Evolutionary conservation across 2,113 vertebrate species (phyloP).

Genomic region (Mastomys coucha): DNA sequence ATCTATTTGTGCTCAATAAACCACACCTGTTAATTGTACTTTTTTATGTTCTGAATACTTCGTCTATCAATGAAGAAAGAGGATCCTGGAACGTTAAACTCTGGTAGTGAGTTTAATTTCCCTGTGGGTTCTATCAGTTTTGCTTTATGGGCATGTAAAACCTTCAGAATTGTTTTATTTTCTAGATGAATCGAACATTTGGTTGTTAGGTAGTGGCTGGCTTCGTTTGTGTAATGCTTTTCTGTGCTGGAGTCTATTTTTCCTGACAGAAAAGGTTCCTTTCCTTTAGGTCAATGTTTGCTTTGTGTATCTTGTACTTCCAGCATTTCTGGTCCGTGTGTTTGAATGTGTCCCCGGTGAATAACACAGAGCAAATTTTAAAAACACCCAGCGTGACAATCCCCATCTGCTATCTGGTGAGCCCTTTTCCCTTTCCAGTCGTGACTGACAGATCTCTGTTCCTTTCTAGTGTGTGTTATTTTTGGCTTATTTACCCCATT

Average conservation of each 20-base stretch:
- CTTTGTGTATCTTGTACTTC: not conserved
- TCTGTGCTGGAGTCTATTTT: not conserved
- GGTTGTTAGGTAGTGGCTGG: not conserved
- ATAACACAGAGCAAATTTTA: not conserved
- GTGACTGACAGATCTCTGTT: not conserved
- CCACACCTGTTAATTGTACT: not conserved
- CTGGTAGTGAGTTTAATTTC: not conserved
- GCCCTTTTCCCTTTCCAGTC: not conserved
- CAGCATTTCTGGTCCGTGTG: not conserved
- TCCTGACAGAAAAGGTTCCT: not conserved
- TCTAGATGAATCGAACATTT: not conserved
- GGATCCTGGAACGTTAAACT: not conserved
- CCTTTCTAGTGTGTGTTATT: not conserved
- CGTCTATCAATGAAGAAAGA: not conserved
- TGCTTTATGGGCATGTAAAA: not conserved
- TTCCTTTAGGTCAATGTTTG: conserved; percentile 13
- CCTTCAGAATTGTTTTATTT: not conserved
- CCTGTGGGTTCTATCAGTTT: not conserved
- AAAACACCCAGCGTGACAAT: not conserved
- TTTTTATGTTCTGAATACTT: not conserved
- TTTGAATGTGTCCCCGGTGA: not conserved
- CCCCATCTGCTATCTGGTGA: not conserved
- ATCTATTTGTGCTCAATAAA: not conserved
- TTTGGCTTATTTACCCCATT: not conserved
- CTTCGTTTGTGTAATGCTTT: not conserved